Conservation (phyloP, 2,888 invertebrate species). For the Trachelus stipa region DNA sequence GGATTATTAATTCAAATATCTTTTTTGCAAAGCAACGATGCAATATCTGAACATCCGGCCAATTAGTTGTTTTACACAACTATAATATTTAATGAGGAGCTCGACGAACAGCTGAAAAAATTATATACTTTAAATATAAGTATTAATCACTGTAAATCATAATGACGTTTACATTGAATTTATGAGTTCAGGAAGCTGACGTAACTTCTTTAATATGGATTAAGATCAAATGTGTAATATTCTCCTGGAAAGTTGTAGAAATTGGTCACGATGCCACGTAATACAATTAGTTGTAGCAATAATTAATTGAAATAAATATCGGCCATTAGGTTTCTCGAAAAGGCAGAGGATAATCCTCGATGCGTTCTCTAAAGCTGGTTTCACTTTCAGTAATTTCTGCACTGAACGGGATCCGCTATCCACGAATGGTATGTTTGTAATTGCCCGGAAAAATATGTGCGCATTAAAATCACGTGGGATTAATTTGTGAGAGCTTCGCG, state of each 20-base stretch:
- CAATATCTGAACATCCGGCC: not conserved
- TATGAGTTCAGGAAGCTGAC: not conserved
- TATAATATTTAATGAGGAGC: no score
- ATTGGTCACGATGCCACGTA: not conserved
- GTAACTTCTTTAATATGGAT: not conserved
- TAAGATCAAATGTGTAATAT: not conserved
- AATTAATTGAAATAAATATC: not conserved
- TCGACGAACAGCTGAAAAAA: no score
- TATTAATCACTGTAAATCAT: not conserved
- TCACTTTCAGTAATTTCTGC: slow-evolving; percentile 5
- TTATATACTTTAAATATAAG: not conserved
- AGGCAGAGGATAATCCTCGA: not conserved
- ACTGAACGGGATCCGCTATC: not conserved
- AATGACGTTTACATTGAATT: not conserved
- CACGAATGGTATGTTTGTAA: not conserved
- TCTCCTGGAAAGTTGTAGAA: not conserved
- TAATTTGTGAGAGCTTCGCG: not conserved
- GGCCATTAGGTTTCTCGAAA: not conserved
- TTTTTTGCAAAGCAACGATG: not conserved
- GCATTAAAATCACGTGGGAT: not conserved
- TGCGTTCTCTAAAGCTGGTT: not conserved
- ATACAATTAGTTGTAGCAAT: not conserved
- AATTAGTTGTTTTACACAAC: no score
- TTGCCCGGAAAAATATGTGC: not conserved
- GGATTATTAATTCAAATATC: not conserved